Conservation (phyloP, 2,797 vertebrate genomes). For the Aeoliscus strigatus region DNA sequence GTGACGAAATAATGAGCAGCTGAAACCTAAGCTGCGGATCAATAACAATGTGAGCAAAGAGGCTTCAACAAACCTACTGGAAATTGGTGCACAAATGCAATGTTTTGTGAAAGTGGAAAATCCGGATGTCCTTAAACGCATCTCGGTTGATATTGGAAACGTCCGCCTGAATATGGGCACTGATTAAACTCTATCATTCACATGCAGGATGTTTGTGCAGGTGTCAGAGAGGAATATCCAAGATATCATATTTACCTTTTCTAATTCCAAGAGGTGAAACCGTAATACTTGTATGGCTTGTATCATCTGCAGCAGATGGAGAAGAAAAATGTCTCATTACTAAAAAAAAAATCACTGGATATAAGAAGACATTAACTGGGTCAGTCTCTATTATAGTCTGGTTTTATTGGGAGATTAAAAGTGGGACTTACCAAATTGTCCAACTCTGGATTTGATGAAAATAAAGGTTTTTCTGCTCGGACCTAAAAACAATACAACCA, state of each 20-base stretch:
- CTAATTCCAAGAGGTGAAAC: slow-evolving; percentile 99
- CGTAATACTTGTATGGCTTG: slow-evolving; percentile 99
- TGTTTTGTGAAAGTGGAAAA: slow-evolving; percentile 21
- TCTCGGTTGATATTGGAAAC: slow-evolving; percentile 2
- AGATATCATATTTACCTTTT: slow-evolving; percentile 93
- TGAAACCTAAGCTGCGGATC: slow-evolving; percentile 69
- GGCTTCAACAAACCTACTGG: slow-evolving; percentile 13
- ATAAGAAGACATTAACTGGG: too few relatives aligned
- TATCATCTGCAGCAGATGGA: slow-evolving; percentile 99
- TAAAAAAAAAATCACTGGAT: too few relatives aligned
- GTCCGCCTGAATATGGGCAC: too few relatives aligned
- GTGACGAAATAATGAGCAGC: slow-evolving; percentile 58
- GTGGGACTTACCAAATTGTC: slow-evolving; percentile 96
- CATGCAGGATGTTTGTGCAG: too few relatives aligned
- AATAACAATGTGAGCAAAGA: slow-evolving; percentile 52
- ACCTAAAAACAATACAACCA: slow-evolving; percentile 76
- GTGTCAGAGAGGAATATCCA: slow-evolving; percentile 45
- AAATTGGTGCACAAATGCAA: slow-evolving; percentile 34
- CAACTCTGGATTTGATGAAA: slow-evolving; percentile 98
- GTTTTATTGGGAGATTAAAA: too few relatives aligned
- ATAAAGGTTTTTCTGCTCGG: slow-evolving; percentile 98
- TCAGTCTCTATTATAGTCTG: too few relatives aligned
- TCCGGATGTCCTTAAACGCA: slow-evolving; percentile 4
- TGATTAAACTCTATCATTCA: too few relatives aligned
- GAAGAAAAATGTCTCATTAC: too few relatives aligned